A percentile compares a stretch with the other conserved stretches of the same genome.
Conservation (phyloP, 1,140 invertebrate genomes). For the Helicoverpa zea region DNA sequence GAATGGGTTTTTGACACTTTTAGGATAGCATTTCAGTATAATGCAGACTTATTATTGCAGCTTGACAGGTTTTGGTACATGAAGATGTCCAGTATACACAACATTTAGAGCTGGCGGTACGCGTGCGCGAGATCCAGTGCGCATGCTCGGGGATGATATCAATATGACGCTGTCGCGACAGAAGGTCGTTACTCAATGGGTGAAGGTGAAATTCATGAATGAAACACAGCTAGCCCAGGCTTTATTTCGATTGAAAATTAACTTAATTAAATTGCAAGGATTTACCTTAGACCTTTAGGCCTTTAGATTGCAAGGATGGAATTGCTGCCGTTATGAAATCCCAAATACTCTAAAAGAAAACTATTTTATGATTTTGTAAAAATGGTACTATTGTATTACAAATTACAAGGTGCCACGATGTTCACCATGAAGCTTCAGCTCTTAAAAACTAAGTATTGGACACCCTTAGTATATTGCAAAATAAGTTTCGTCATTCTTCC, state of each 20-base stretch:
- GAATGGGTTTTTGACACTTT: slow-evolving; percentile 20
- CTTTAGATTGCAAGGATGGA: background rate
- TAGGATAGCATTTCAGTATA: slow-evolving; percentile 36
- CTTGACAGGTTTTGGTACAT: slow-evolving; percentile 67
- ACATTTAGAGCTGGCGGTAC: slow-evolving; percentile 58
- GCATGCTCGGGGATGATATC: slow-evolving; percentile 73
- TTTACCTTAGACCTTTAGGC: too few relatives aligned
- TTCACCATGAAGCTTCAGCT: too few relatives aligned
- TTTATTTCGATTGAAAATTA: slow-evolving; percentile 41
- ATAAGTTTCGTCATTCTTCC: too few relatives aligned
- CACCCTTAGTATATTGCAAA: too few relatives aligned
- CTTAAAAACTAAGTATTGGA: too few relatives aligned
- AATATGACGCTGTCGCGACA: slow-evolving; percentile 70
- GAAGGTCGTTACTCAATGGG: slow-evolving; percentile 75
- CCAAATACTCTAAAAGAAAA: background rate
- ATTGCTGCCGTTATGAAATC: background rate
- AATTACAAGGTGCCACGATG: too few relatives aligned
- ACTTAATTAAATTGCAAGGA: background rate
- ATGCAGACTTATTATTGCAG: slow-evolving; percentile 68
- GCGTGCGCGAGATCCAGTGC: slow-evolving; percentile 68
- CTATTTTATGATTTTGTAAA: too few relatives aligned
- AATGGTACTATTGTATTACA: too few relatives aligned
- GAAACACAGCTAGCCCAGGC: slow-evolving; percentile 49
- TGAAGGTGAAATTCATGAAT: slow-evolving; percentile 76
- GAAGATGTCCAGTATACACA: slow-evolving; percentile 72